phyloP scores from a whole-genome alignment of 2,888 invertebrate species.

The Euphydryas editha region DNA sequence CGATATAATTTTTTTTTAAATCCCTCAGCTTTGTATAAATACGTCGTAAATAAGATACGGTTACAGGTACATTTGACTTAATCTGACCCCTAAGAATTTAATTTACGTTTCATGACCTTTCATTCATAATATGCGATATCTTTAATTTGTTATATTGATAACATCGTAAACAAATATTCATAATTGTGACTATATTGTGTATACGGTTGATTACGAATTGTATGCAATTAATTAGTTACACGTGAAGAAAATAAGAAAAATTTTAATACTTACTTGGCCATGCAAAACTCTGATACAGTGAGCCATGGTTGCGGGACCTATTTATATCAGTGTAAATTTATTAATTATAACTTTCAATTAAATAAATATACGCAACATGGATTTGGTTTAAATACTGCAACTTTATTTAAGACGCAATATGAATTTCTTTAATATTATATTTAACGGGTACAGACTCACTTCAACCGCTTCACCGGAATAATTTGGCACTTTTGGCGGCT shows the following conservation, averaged over 20 bases:
- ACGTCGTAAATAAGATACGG: constrained; percentile 24
- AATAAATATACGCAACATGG: constrained; percentile 71
- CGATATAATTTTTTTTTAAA: neutral
- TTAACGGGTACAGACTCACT: constrained; percentile 45
- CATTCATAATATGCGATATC: constrained; percentile 56
- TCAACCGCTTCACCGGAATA: constrained; percentile 55
- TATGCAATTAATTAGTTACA: constrained; percentile 43
- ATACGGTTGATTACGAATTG: constrained; percentile 12
- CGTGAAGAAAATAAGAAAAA: constrained; percentile 51
- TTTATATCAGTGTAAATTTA: constrained; percentile 56
- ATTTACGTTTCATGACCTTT: constrained; percentile 61
- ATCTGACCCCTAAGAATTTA: constrained; percentile 48
- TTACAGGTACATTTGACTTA: constrained; percentile 22
- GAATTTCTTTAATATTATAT: constrained; percentile 42
- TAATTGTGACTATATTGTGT: constrained; percentile 31
- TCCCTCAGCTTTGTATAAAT: neutral
- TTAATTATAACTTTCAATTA: constrained; percentile 53
- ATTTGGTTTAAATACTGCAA: constrained; percentile 54
- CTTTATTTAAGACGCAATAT: constrained; percentile 52
- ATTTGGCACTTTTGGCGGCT: constrained; percentile 40
- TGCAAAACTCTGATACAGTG: constrained; percentile 90
- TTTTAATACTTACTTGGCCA: constrained; percentile 85
- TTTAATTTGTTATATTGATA: constrained; percentile 54
- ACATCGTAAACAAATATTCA: constrained; percentile 62
- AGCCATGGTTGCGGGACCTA: constrained; percentile 86